Percentiles rank a stretch among this genome's conserved stretches.
Conservation (phyloP, 2,888 invertebrate genomes). For the Lobophora halterata region DNA sequence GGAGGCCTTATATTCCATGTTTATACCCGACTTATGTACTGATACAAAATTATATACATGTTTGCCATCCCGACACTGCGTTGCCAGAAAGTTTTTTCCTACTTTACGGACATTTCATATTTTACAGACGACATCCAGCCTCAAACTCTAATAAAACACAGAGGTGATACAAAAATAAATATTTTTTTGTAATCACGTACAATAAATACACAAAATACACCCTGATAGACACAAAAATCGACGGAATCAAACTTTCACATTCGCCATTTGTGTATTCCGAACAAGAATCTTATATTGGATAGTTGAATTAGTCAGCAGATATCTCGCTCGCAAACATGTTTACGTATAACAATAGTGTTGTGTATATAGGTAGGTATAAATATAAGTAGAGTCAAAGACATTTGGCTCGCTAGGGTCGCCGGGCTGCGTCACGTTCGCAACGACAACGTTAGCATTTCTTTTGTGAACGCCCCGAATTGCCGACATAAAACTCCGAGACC, state of each 20-base stretch:
- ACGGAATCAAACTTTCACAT: no score
- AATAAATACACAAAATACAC: no score
- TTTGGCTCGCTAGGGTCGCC: conserved; percentile 32
- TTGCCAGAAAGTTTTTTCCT: conserved; percentile 20
- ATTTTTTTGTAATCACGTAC: no score
- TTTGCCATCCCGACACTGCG: conserved; percentile 23
- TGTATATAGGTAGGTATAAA: conserved; percentile 18
- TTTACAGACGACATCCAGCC: no score
- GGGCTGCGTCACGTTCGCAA: conserved; percentile 59
- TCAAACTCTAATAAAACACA: no score
- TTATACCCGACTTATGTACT: conserved; percentile 34
- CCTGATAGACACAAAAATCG: no score
- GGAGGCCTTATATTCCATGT: conserved; percentile 49
- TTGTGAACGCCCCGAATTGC: conserved; percentile 77
- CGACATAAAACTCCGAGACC: conserved; percentile 73
- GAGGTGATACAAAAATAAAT: no score
- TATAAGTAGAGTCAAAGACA: conserved; percentile 11
- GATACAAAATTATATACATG: conserved; percentile 27
- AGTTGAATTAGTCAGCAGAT: conserved; percentile 26
- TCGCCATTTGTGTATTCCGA: no score
- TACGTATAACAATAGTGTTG: conserved; percentile 20
- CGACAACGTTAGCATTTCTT: conserved; percentile 74
- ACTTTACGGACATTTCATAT: no score
- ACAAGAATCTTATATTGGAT: conserved; percentile 25
- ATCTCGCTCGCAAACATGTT: conserved; percentile 25